Evolutionary conservation across 1,140 invertebrate species (phyloP).

Genomic region (Alviniconcha marisindica): DNA sequence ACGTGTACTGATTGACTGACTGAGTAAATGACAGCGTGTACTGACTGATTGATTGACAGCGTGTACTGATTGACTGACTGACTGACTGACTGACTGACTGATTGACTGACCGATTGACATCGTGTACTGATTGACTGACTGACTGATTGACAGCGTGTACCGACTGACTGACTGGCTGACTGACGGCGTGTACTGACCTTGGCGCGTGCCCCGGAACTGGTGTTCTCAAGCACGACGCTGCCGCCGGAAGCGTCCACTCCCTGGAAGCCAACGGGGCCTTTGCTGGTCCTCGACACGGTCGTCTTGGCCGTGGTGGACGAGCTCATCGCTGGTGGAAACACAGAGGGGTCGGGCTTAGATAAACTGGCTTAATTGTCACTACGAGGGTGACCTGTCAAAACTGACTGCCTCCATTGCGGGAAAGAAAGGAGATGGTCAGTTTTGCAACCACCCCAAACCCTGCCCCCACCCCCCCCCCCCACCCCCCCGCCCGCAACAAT

Average conservation of each 20-base stretch:
- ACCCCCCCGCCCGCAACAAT: no score
- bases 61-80: background rate
- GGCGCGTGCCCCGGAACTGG: constrained; percentile 38
- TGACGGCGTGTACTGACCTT: constrained; percentile 33
- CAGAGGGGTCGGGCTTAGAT: no score
- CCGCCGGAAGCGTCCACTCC: constrained; percentile 39
- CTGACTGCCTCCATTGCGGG: background rate
- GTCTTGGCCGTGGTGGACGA: constrained; percentile 35
- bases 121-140: no score
- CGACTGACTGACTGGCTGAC: constrained; percentile 20
- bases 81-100: background rate
- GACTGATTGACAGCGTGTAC: background rate
- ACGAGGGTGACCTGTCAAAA: no score
- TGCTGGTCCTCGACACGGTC: constrained; percentile 43
- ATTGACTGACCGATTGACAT: background rate
- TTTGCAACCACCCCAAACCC: background rate
- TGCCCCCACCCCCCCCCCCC: no score
- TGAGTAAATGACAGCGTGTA: no score
- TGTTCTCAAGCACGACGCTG: constrained; percentile 43
- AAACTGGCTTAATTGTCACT: no score
- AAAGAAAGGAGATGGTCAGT: background rate
- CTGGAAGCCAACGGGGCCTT: constrained; percentile 37
- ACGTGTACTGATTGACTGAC: no score
- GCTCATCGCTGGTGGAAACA: constrained; percentile 7
- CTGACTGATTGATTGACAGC: no score